Base-by-base conservation (phyloP, 2,888 invertebrate species). In the Lottia gigantea region DNA sequence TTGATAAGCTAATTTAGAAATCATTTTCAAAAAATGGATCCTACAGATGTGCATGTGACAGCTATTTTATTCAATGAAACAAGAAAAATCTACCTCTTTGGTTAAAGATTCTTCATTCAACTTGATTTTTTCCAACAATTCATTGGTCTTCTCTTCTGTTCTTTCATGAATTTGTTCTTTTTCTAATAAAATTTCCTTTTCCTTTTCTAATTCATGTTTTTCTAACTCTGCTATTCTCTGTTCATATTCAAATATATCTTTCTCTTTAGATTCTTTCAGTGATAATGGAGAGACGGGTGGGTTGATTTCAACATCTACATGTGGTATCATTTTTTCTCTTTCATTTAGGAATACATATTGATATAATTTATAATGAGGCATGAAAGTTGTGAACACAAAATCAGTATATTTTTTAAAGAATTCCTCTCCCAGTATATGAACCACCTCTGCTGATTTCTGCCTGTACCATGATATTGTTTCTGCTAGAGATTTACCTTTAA, bases 281-380 rank as follows among this genome's bases (percentile, higher is more conserved):
- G 79, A 74, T 26, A 70, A 72, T 14, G 75, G 66, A n/a, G 82
- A 80, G 61, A 76, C 68, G 45, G 83, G 82, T n/a, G 80, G 74
- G 12, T 76, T 74, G 8, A 86, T 77, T 16, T 64, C 62, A 23
- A 79, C 46, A n/a, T 64, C 62, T 11, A 79, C 68, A 62, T 80
- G 66, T 15, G 78, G 76, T 55, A 67, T 76, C 55, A 73, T 67
- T 67, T 75, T 73, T 16, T 76, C 73, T 70, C 81, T 71, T 15
- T 76, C 74, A 46, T 70, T 69, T 45, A 77, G 79, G 67, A 85
- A 85, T n/a, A 84, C 83, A 75, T 77, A 81, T 71, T 84, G 80
- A 71, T 80, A 85, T 4, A 86, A 79, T 78, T 83, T 82, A 71
- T 81, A 85, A 70, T 86, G 85, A 25, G 76, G 71, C 69, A 86